Percentiles rank a stretch among this genome's conserved stretches.
phyloP scores from a whole-genome alignment of 2,888 invertebrate species.

The Diadromus collaris region DNA sequence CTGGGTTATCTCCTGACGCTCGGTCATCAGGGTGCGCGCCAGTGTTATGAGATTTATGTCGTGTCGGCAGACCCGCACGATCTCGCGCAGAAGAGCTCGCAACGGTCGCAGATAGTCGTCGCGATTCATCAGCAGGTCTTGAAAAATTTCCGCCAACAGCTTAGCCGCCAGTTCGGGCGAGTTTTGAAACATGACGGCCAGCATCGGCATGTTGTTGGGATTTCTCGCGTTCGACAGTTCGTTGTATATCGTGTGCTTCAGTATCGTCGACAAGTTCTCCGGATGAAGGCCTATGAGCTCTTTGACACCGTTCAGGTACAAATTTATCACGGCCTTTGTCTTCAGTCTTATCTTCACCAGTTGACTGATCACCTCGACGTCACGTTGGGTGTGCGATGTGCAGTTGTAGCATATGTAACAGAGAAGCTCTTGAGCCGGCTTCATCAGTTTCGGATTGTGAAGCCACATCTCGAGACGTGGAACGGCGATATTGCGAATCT shows the following conservation, averaged over 20 bases:
- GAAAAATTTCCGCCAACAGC: constrained; percentile 91
- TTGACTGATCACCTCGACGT: constrained; percentile 90
- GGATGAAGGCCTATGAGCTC: constrained; percentile 94
- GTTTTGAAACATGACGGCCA: constrained; percentile 93
- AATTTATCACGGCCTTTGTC: constrained; percentile 94
- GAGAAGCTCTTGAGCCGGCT: constrained; percentile 94
- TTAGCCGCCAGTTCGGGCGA: constrained; percentile 91
- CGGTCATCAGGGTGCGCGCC: constrained; percentile 88
- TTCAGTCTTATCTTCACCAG: constrained; percentile 95
- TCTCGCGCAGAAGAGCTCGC: constrained; percentile 92
- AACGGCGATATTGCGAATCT: constrained; percentile 90
- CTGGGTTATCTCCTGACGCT: constrained; percentile 83
- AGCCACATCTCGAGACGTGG: constrained; percentile 95
- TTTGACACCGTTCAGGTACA: constrained; percentile 94
- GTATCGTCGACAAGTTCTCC: constrained; percentile 90
- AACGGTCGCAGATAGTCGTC: constrained; percentile 96
- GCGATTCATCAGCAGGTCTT: constrained; percentile 92
- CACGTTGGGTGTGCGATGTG: constrained; percentile 84
- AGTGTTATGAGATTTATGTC: constrained; percentile 91
- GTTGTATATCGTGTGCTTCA: constrained; percentile 97
- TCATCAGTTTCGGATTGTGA: constrained; percentile 96
- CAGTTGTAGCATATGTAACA: constrained; percentile 96
- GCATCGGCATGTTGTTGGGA: constrained; percentile 96
- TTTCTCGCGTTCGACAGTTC: constrained; percentile 95
- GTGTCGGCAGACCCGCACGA: constrained; percentile 90